Base-by-base conservation (phyloP, 2,888 invertebrate species). In the Tachystola acroxantha region DNA sequence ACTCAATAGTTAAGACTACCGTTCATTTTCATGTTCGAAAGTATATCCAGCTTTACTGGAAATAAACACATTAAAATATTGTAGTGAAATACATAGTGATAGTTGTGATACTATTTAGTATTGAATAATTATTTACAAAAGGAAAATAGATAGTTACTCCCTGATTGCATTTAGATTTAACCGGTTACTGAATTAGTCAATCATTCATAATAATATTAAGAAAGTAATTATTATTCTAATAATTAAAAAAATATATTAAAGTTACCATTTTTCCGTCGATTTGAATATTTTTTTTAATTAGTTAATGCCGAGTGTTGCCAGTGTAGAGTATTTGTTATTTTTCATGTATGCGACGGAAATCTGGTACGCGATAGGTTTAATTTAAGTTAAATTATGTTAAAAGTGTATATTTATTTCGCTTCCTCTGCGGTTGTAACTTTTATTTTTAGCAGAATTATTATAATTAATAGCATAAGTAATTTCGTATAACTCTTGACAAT, bases 161-260 rank as follows among this genome's bases (percentile, higher is more conserved):
- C 50, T 60, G 43, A 52, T 45, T 66, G 81, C 81, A 81, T 82
- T 82, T 82, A 80, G 78, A 61, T 66, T 68, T 64, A 48, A 59
- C 58, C 46, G 45, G 48, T 61, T 52, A 57, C 47, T 53, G 48
- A 24, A n/a, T 56, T 69, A 66, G 64, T 63, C 55, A 64, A 62
- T 62, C 62, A 58, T 62, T 65, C 59, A 51, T 71, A 64, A 59
- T 66, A 57, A 46, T 63, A 53, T 49, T 57, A 55, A 57, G 32
- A 28, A 59, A 64, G 52, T 48, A 58, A 47, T 53, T 57, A 16
- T n/a, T 16, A 50, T 63, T 62, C 52, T 64, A 55, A 48, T 68
- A 65, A 65, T 56, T 56, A 10, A 26, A 16, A 10, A 10, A 11
- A 28, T 60, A 53, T 54, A 46, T 46, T 44, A 50, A 43, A 66